Evolutionary conservation across 2,797 vertebrate species (phyloP).

Genomic region (Rhinichthys osculus): DNA sequence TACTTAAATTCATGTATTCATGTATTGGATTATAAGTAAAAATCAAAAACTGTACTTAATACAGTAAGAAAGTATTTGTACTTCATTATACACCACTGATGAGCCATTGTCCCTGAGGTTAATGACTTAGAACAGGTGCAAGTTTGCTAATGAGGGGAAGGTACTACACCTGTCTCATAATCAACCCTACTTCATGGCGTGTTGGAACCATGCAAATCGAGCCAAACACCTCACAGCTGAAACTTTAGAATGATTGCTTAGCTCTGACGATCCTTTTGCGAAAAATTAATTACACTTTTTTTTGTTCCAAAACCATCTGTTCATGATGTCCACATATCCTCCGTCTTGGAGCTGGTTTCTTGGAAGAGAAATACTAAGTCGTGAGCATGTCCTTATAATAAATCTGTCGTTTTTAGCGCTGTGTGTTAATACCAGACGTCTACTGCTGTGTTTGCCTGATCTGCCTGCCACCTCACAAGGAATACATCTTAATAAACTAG

Average conservation of each 20-base stretch:
- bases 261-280: not conserved
- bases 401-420: constrained; percentile 57
- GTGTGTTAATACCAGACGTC: constrained; percentile 65
- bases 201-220: constrained; percentile 14
- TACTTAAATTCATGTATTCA: no score
- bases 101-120: constrained; percentile 45
- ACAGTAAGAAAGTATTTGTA: no score
- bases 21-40: no score
- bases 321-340: constrained; percentile 25
- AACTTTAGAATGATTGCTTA: constrained; percentile 20
- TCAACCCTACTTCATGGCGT: constrained; percentile 27
- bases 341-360: constrained; percentile 21
- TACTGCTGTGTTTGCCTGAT: constrained; percentile 52
- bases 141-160: constrained; percentile 31
- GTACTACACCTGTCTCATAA: constrained; percentile 31
- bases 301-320: constrained; percentile 41
- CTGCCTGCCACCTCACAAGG: constrained; percentile 50
- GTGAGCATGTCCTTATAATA: constrained; percentile 43
- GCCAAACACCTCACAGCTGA: constrained; percentile 23
- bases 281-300: constrained; percentile 27
- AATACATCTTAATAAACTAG: constrained; percentile 63
- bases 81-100: not conserved
- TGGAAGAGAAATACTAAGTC: constrained; percentile 27
- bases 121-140: constrained; percentile 42
- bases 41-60: not conserved